Evolutionary conservation across 2,113 vertebrate genomes (phyloP).

Genomic region (Columba livia): DNA sequence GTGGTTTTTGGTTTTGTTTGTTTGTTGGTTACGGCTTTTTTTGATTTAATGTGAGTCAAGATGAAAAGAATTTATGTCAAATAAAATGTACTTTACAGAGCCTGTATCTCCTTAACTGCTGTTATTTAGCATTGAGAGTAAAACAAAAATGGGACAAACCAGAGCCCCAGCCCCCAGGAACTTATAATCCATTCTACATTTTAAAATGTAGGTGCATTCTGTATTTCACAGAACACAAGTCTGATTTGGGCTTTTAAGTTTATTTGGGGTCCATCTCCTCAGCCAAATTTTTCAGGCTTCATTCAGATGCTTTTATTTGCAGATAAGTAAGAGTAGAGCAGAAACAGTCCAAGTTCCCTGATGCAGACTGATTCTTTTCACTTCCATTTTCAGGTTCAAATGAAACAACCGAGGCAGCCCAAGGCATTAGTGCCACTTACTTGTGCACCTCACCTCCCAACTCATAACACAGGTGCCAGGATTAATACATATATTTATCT

Average conservation of each 20-base stretch:
- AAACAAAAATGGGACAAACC: not conserved
- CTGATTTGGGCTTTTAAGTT: not conserved
- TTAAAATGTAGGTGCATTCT: not conserved
- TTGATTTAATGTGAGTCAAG: not conserved
- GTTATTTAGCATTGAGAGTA: not conserved
- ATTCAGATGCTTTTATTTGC: not conserved
- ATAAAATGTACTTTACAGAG: not conserved
- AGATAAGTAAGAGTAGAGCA: rapidly evolving
- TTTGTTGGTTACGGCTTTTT: not conserved
- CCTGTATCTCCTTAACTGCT: not conserved
- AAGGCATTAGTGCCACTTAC: not conserved
- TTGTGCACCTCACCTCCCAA: not conserved
- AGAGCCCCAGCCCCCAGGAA: not conserved
- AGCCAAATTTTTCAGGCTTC: not conserved
- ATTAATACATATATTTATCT: not conserved
- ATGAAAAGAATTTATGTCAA: not conserved
- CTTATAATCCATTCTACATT: not conserved
- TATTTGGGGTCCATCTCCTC: not conserved
- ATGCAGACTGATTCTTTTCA: not conserved
- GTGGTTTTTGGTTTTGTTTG: not conserved
- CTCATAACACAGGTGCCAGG: not conserved
- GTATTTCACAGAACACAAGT: not conserved
- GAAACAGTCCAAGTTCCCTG: not conserved
- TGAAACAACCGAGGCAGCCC: not conserved
- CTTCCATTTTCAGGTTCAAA: not conserved